Base-by-base conservation (phyloP, 2,113 vertebrate species). In the Probosciger aterrimus region DNA sequence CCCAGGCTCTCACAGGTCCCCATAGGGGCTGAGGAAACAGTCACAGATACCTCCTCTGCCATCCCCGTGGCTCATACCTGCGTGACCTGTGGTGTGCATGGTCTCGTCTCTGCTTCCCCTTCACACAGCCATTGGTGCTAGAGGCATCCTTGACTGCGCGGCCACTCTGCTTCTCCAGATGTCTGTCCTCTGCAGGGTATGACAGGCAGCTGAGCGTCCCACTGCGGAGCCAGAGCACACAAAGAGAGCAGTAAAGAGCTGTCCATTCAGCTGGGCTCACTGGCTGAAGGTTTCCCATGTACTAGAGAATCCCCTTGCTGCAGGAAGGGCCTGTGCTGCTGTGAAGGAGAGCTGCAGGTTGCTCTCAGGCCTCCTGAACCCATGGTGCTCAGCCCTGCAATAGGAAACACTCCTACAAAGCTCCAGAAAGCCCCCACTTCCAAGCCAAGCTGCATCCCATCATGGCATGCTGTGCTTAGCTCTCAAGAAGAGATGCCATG, bases 71-170 rank as follows among this genome's bases (percentile, higher is more conserved):
- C 7, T 50, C 98, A 96, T 91, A 99, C 99, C 98, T 99, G 95
- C 64, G 96, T 63, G 97, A 95, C 94, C 97, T 97, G 84, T 80
- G 95, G 37, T 68, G 98, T 30, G 92, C 95, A 74, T 74, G 96
- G 50, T 89, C 98, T 44, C 96, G 98, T 65, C 91, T 98, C 83
- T 97, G 93, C 95, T 98, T 98, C 53, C 91, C 97, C 94, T 97
- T 98, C 25, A 79, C 96, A 82, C 97, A 98, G 93, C 98, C 98
- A 4, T 98, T 98, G 75, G 96, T 94, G 47, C 95, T 93, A 14
- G 88, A 75, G 12, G 88, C 28, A 87, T 98, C 97, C 46, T 93
- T 88, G 79, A 83, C 85, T 12, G 74, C 35, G 2, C 60, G 95
- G 46, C 92, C 88, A 5, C 92, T 95, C 73, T 95, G 95, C 24